Evolutionary conservation across 2,113 vertebrate species (phyloP), one percentile per base, ranked within the genome.

Genomic region (Anguilla rostrata): DNA sequence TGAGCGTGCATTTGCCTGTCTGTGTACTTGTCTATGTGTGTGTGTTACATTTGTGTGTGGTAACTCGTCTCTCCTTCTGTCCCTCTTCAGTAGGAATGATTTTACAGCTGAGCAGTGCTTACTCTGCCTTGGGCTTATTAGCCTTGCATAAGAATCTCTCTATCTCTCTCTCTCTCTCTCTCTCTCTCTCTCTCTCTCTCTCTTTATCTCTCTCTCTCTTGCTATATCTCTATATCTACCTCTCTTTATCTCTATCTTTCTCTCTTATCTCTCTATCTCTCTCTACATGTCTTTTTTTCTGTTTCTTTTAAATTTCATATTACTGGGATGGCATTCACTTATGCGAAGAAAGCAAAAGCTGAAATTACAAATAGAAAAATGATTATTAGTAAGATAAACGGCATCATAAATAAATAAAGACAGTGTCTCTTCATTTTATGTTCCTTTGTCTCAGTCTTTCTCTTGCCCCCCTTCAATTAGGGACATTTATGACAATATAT

Each of bases 11-110:
- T 78, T 29, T 39, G 75, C 16, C 4, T 78, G 75, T 34, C 29
- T 14, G 75, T 12, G 78, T 80, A 3, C 16, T 12, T 39, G 75
- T 78, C 12, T 78, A 7, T 79, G 78, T 8, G 29, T 39, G 29
- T 20, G 78, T 80, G 78, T 40, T 80, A 41, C 16, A 41, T 80
- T 16, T 80, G 78, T 80, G 4, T 80, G 78, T 80, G 78, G 75
- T 5, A 34, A 16, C 29, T 39, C 75, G 11, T 80, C 39, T 40
- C 39, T 80, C 15, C 39, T 81, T 81, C 39, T 81, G 39, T 81
- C 18, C 79, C 5, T 81, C 39, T 26, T 81, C 79, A 81, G 12
- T 43, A 34, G 43, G 43, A 71, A 39, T 49, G 63, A 84, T 84
- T 84, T 78, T 29, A 71, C 63, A 78, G 84, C 66, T 78, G 40